Base-by-base conservation (phyloP, 2,797 vertebrate species). In the Falco concolor region DNA sequence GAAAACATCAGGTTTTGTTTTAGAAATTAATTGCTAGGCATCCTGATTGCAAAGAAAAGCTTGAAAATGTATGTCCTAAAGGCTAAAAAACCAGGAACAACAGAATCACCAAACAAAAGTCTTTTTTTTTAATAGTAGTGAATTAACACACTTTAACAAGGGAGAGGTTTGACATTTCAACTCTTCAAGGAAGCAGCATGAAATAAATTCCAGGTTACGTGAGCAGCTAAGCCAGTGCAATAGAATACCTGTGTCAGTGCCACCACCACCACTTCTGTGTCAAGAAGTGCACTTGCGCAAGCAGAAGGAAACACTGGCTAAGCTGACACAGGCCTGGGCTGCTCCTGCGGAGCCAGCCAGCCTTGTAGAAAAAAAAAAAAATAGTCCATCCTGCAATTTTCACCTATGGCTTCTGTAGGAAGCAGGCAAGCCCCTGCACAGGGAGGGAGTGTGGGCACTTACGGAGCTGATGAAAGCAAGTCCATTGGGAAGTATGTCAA, bases 401-500 rank as follows among this genome's bases (percentile, higher is more conserved):
- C 56, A 74, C 22, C 59, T 42, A 1, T 17, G 59, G 38, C 27
- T 85, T 36, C 52, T 20, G 50, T 5, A 34, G 47, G 78, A 76
- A 72, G 53, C 28, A 60, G 59, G 38, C n/a, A 87, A 50, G 53
- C 5, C 38, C 36, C 38, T 24, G 56, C 5, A 2, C 0, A 1
- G n/a, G 27, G 45, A 32, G 22, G 18, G n/a, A 63, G 20, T 23
- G 12, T 1, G 10, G 61, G 86, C 95, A 98, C 99, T 98, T 97
- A 99, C 99, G 32, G 97, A 95, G 79, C 99, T 99, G 97, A 99
- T 99, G 93, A 99, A 98, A 94, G 99, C 98, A 70, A 98, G 96
- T 30, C 99, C 98, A 78, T 98, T 97, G 65, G 97, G 98, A 88
- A 99, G 97, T 64, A 99, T 97, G 21, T 99, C 99, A 10, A 99